Conservation (phyloP, 2,888 invertebrate genomes). For the Drosophila eohydei region DNA sequence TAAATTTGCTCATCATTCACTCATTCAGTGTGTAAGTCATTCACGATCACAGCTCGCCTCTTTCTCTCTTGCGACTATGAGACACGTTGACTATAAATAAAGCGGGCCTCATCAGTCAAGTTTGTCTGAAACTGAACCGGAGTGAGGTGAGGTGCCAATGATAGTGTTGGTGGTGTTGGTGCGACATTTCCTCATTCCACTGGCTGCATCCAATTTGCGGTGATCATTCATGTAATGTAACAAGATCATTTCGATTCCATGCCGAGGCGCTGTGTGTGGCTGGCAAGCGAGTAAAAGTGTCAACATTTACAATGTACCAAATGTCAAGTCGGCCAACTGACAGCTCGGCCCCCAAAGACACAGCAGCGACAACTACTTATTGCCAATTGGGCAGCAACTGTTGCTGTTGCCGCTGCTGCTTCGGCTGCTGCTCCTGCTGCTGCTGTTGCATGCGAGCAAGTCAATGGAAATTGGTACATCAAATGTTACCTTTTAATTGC, state of each 20-base stretch:
- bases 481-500: conserved; percentile 74
- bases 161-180: conserved; percentile 37
- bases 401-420: conserved; percentile 42
- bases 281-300: conserved; percentile 79
- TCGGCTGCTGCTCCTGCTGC: conserved; percentile 61
- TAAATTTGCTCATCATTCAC: conserved; percentile 81
- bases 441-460: conserved; percentile 36
- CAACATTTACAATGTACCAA: conserved; percentile 84
- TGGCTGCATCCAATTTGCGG: conserved; percentile 72
- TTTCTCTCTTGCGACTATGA: conserved; percentile 13
- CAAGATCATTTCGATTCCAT: conserved; percentile 67
- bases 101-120: conserved; percentile 77
- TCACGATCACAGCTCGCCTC: conserved; percentile 56
- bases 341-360: conserved; percentile 45
- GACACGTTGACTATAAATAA: conserved; percentile 72
- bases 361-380: conserved; percentile 31
- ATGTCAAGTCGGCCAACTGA: conserved; percentile 81
- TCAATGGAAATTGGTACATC: conserved; percentile 68
- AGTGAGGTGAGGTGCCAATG: conserved; percentile 68
- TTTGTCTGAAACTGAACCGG: conserved; percentile 2
- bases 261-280: conserved; percentile 53
- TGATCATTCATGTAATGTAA: conserved; percentile 81
- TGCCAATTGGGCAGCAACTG: conserved; percentile 60
- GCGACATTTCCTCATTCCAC: conserved; percentile 67
- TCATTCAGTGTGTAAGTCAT: conserved; percentile 79